These are phyloP conservation scores for Polymixis lichenea DNA, from an alignment of 2,888 invertebrate species.

Conservation along the genomic window DNA sequence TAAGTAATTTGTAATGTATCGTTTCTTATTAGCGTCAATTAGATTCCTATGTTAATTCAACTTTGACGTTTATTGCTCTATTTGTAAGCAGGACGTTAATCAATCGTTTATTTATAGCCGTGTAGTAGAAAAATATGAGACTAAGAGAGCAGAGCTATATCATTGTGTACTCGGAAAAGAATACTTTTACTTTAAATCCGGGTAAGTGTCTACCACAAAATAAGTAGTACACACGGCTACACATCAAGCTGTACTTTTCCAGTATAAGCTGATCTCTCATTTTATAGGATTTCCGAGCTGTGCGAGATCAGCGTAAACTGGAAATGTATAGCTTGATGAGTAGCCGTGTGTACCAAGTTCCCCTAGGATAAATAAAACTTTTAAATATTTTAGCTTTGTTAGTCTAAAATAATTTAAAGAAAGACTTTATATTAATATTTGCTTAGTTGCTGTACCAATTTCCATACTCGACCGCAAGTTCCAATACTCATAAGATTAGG, in stretches of 20 bases:
- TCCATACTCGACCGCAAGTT: constrained; percentile 3
- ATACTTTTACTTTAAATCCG: neutral
- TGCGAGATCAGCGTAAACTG: too few species aligned
- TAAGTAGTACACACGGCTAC: too few species aligned
- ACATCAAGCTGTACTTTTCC: too few species aligned
- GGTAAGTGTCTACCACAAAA: too few species aligned
- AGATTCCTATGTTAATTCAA: neutral
- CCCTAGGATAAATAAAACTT: too few species aligned
- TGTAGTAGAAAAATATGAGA: neutral
- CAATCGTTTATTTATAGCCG: neutral
- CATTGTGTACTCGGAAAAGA: neutral
- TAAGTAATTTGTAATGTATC: neutral
- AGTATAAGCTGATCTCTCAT: too few species aligned
- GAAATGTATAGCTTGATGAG: too few species aligned
- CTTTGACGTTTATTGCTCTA: neutral
- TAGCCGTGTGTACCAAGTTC: too few species aligned
- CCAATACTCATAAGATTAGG: constrained; percentile 1
- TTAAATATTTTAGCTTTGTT: too few species aligned
- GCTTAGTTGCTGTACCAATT: neutral
- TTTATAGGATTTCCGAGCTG: too few species aligned
- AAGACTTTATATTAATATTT: too few species aligned
- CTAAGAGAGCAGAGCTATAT: neutral
- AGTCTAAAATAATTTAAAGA: too few species aligned
- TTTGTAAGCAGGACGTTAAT: neutral
- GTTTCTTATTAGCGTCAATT: constrained; percentile 25